These are phyloP conservation scores for Xyrichtys novacula DNA, from an alignment of 2,797 vertebrate species.

Conservation along the genomic window DNA sequence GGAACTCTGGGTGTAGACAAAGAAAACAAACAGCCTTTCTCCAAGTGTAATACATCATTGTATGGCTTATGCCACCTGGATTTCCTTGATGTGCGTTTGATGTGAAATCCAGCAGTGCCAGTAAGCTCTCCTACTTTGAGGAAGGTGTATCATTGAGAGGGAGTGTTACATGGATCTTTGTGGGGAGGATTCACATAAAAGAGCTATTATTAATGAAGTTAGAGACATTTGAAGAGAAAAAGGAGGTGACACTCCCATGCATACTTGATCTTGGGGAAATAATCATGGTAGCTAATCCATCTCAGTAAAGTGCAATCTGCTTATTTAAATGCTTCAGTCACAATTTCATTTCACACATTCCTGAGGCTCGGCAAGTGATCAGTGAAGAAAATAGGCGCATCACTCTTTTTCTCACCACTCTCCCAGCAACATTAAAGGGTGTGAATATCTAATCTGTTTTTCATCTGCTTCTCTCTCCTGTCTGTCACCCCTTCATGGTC, in stretches of 20 bases:
- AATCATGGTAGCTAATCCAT: conserved; percentile 58
- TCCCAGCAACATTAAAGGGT: conserved; percentile 62
- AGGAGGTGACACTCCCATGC: conserved; percentile 5
- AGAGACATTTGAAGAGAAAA: conserved; percentile 39
- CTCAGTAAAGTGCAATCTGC: conserved; percentile 56
- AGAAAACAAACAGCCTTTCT: conserved; percentile 41
- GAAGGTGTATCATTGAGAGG: conserved; percentile 32
- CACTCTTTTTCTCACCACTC: conserved; percentile 55
- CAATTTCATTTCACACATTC: conserved; percentile 75
- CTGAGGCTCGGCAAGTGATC: conserved; percentile 65
- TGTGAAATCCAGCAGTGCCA: conserved; percentile 34
- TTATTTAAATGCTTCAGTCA: conserved; percentile 72
- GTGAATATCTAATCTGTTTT: conserved; percentile 67
- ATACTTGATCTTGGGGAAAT: conserved; percentile 36
- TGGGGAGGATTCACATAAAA: conserved; percentile 54
- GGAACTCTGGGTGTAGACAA: conserved; percentile 28
- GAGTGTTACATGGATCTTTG: conserved; percentile 39
- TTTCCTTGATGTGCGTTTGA: conserved; percentile 57
- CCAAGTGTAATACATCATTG: conserved; percentile 32
- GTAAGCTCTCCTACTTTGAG: conserved; percentile 41
- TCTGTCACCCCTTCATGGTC: conserved; percentile 45
- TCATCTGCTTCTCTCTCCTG: conserved; percentile 53
- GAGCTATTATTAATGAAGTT: conserved; percentile 42
- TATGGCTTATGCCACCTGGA: conserved; percentile 31
- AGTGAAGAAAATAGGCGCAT: conserved; percentile 53